These are phyloP conservation scores for Eremobia ochroleuca DNA, from an alignment of 2,888 invertebrate genomes.

Conservation along the genomic window DNA sequence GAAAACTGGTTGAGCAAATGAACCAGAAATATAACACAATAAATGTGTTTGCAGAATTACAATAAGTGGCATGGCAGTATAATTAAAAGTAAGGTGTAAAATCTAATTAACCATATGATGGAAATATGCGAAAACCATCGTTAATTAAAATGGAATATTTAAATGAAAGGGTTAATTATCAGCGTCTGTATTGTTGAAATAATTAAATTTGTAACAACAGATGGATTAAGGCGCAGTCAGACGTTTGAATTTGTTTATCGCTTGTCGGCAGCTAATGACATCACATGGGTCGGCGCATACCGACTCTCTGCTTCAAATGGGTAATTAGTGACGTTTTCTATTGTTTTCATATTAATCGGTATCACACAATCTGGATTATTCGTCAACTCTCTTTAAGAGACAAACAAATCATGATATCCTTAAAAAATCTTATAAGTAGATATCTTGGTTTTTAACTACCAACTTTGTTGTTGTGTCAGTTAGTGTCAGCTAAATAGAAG, in stretches of 20 bases:
- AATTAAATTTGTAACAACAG: conserved; percentile 73
- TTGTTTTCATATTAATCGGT: conserved; percentile 34
- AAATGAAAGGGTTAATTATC: conserved; percentile 55
- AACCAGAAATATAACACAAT: conserved; percentile 22
- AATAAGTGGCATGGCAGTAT: conserved; percentile 34
- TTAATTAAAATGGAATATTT: conserved; percentile 61
- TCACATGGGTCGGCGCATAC: conserved; percentile 69
- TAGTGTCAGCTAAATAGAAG: not conserved
- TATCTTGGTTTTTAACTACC: not conserved
- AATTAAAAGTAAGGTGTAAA: conserved; percentile 51
- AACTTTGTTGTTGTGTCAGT: not conserved
- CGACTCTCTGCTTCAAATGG: conserved; percentile 49
- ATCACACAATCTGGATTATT: not conserved
- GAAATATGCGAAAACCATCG: conserved; percentile 55
- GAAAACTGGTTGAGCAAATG: conserved; percentile 15
- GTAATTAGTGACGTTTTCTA: conserved; percentile 39
- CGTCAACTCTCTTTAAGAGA: not conserved
- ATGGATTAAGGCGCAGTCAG: conserved; percentile 69
- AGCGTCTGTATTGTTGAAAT: conserved; percentile 61
- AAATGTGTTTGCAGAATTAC: conserved; percentile 34
- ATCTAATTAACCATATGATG: conserved; percentile 41
- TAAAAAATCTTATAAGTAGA: not conserved
- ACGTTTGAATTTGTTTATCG: conserved; percentile 74
- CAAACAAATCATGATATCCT: not conserved
- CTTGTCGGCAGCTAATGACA: conserved; percentile 72